phyloP scores from a whole-genome alignment of 2,113 vertebrate species.

The Nestor notabilis region DNA sequence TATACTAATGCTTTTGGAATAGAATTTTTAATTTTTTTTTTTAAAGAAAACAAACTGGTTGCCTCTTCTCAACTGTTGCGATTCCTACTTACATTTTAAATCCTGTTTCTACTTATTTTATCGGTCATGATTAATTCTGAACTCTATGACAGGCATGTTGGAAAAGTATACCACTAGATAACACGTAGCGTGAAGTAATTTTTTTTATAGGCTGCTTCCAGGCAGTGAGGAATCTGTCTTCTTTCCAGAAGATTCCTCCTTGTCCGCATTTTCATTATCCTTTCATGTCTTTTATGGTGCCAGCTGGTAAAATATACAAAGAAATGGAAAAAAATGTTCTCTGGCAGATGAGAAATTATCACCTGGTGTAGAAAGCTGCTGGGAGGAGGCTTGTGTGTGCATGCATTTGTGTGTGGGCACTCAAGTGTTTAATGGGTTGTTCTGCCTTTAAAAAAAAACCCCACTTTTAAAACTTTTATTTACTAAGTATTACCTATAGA shows the following conservation, averaged over 20 bases:
- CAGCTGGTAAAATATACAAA: neutral
- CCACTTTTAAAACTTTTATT: accelerated
- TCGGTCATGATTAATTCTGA: neutral
- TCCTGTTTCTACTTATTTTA: neutral
- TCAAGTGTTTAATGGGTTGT: neutral
- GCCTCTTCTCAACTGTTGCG: neutral
- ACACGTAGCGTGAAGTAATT: neutral
- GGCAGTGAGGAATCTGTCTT: neutral
- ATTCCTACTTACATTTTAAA: neutral
- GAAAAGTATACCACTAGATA: neutral
- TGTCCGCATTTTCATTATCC: neutral
- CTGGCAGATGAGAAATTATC: neutral
- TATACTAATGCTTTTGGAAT: neutral
- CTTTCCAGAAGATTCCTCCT: neutral
- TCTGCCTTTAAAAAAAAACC: neutral
- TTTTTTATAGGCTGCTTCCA: neutral
- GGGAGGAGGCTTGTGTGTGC: neutral
- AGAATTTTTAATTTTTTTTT: neutral
- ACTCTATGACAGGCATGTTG: neutral
- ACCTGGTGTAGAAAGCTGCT: neutral
- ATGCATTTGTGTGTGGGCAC: neutral
- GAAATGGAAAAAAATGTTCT: neutral
- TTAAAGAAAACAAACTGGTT: neutral
- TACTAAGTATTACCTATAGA: neutral
- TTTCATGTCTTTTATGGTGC: neutral